phyloP scores from a whole-genome alignment of 2,113 vertebrate genomes.

The Pygathrix nemaeus region DNA sequence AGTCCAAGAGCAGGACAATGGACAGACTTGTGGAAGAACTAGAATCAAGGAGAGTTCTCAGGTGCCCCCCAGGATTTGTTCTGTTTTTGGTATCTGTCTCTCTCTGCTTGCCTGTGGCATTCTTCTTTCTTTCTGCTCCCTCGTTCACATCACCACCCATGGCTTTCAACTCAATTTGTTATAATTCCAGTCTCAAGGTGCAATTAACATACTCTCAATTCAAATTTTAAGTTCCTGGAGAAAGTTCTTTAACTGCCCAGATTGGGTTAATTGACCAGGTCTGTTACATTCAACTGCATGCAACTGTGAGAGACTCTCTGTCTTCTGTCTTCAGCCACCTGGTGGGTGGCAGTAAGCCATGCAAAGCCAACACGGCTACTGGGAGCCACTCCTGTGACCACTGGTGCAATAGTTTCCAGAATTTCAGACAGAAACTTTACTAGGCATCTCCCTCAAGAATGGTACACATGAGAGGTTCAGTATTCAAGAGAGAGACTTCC shows the following conservation, averaged over 20 bases:
- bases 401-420: neutral
- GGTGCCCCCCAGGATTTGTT: neutral
- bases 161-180: neutral
- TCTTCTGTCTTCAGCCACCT: neutral
- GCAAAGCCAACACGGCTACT: neutral
- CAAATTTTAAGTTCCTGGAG: neutral
- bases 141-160: neutral
- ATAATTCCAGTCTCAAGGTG: neutral
- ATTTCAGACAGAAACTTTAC: neutral
- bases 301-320: neutral
- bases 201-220: neutral
- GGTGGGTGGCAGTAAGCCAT: accelerated
- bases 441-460: neutral
- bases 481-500: neutral
- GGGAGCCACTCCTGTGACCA: neutral
- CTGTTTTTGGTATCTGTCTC: too few species aligned
- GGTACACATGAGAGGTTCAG: neutral
- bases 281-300: neutral
- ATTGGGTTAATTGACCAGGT: neutral
- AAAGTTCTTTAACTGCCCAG: neutral
- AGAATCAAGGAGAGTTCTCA: neutral
- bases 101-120: neutral
- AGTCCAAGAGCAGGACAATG: neutral
- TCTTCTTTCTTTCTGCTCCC: neutral
- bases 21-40: neutral